Evolutionary conservation across 1,140 invertebrate species (phyloP).

Genomic region (Ganaspis sp.): DNA sequence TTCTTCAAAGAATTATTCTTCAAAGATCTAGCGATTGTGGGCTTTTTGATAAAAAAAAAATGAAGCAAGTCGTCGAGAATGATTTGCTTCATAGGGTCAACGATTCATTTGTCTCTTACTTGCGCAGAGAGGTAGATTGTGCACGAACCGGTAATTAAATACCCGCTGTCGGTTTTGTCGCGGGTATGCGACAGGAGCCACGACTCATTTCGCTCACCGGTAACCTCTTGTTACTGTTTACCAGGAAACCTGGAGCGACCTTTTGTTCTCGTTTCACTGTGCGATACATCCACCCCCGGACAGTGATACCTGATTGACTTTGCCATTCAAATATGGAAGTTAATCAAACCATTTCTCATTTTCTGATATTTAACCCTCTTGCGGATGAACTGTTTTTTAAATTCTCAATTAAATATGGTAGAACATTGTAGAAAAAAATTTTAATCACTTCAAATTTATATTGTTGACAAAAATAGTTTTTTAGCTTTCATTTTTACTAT

Average conservation of each 20-base stretch:
- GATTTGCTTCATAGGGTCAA: not conserved
- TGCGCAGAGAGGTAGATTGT: not conserved
- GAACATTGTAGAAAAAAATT: no score
- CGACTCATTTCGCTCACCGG: slow-evolving; percentile 45
- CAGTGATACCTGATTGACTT: slow-evolving; percentile 51
- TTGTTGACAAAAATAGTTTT: no score
- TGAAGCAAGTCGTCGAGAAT: not conserved
- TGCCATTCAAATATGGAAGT: slow-evolving; percentile 13
- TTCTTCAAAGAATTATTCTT: no score
- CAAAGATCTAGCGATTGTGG: no score
- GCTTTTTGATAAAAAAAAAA: no score
- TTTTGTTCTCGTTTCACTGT: slow-evolving; percentile 51
- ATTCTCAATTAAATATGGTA: no score
- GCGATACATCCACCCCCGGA: slow-evolving; percentile 53
- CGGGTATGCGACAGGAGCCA: slow-evolving; percentile 38
- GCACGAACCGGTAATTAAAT: slow-evolving; percentile 52
- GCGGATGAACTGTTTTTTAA: no score
- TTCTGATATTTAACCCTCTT: no score
- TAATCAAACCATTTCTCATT: no score
- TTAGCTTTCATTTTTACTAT: no score
- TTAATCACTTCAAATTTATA: no score
- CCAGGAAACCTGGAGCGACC: slow-evolving; percentile 53
- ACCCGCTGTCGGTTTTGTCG: slow-evolving; percentile 38
- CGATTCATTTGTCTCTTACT: not conserved
- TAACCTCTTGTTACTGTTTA: slow-evolving; percentile 56